phyloP scores from a whole-genome alignment of 1,140 invertebrate genomes.

The Mactra quadrangularis region DNA sequence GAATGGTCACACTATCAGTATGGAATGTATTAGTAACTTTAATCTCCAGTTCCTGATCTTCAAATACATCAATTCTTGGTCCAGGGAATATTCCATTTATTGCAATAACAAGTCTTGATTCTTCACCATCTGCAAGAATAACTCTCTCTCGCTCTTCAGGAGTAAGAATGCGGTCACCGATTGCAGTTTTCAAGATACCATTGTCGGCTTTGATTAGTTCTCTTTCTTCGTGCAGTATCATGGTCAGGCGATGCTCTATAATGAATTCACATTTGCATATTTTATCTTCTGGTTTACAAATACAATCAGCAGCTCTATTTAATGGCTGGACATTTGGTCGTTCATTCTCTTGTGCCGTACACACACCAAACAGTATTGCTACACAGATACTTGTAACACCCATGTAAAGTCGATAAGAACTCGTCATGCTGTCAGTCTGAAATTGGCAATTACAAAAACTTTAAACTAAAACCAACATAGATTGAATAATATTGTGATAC shows the following conservation, averaged over 20 bases:
- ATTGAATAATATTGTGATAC: no score
- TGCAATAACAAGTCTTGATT: constrained; percentile 66
- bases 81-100: constrained; percentile 77
- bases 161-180: not conserved
- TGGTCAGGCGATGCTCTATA: constrained; percentile 41
- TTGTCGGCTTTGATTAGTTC: constrained; percentile 27
- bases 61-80: constrained; percentile 88
- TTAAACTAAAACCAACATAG: no score
- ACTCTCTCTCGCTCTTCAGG: constrained; percentile 12
- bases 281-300: not conserved
- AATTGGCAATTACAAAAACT: no score
- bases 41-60: constrained; percentile 92
- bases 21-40: constrained; percentile 92
- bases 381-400: no score
- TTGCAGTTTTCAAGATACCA: not conserved
- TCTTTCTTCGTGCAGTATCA: constrained; percentile 32
- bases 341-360: no score
- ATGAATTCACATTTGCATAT: not conserved
- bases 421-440: no score
- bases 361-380: no score
- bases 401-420: no score
- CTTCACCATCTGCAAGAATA: constrained; percentile 71
- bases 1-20: constrained; percentile 86
- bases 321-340: constrained; percentile 17
- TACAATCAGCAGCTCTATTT: not conserved